These are phyloP conservation scores for Notolepis coatsorum DNA, from an alignment of 2,797 vertebrate genomes.

Conservation along the genomic window DNA sequence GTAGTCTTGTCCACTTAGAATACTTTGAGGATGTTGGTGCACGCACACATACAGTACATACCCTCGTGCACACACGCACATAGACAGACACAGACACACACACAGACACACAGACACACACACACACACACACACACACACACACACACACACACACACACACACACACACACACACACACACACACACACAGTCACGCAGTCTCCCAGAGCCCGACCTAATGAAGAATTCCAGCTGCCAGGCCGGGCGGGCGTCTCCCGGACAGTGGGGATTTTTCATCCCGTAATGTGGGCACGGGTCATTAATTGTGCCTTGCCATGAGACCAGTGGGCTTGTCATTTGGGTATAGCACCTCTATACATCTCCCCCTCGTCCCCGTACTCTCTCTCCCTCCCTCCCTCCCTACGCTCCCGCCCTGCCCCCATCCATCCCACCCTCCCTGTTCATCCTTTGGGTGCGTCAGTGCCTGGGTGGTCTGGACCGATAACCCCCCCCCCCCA, in stretches of 20 bases:
- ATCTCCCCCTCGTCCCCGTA: too few species aligned
- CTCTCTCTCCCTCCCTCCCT: constrained; percentile 66
- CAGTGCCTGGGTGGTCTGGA: constrained; percentile 47
- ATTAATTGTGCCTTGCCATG: constrained; percentile 92
- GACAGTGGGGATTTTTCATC: constrained; percentile 91
- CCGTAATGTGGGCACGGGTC: constrained; percentile 89
- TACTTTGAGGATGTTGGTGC: neutral
- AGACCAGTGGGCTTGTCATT: constrained; percentile 89
- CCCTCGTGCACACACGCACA: too few species aligned
- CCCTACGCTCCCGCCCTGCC: constrained; percentile 39
- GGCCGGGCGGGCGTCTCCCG: constrained; percentile 77
- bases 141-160: neutral
- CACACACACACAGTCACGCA: constrained; percentile 27
- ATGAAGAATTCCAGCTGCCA: constrained; percentile 90
- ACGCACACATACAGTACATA: too few species aligned
- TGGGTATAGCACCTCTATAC: constrained; percentile 87
- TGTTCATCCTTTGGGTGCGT: constrained; percentile 36
- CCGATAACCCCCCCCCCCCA: constrained; percentile 18
- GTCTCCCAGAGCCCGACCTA: constrained; percentile 60
- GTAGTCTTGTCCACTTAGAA: neutral
- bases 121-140: too few species aligned
- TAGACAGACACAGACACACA: neutral
- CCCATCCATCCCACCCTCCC: neutral
- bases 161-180: neutral
- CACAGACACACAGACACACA: neutral